These are phyloP conservation scores for Cephus pygmeus DNA, from an alignment of 2,888 invertebrate species.

Conservation along the genomic window DNA sequence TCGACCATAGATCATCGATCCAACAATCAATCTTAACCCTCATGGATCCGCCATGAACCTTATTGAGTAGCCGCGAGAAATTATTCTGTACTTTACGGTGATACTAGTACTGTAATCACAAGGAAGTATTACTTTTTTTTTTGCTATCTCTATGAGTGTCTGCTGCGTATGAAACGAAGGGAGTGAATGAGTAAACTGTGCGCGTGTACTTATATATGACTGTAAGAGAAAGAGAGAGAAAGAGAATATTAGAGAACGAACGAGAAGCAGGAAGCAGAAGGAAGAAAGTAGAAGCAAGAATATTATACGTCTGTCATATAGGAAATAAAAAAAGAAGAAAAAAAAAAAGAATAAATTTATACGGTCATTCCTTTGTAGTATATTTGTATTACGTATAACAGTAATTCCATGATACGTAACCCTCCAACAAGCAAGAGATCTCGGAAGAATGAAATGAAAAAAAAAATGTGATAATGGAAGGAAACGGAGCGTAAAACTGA, in stretches of 20 bases:
- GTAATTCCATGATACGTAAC: too few species aligned
- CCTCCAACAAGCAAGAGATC: too few species aligned
- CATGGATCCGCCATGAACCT: neutral
- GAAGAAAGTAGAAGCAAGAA: conserved; percentile 2
- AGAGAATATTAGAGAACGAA: too few species aligned
- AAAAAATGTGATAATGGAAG: neutral
- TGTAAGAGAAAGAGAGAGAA: neutral
- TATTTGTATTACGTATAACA: too few species aligned
- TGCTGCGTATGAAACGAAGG: neutral
- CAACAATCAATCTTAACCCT: neutral
- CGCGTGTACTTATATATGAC: neutral
- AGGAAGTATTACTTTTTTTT: conserved; percentile 5
- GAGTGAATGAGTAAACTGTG: neutral
- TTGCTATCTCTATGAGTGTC: neutral
- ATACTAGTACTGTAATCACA: conserved; percentile 3
- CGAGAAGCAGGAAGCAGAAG: too few species aligned
- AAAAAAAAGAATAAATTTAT: neutral
- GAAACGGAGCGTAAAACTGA: neutral
- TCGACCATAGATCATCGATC: neutral
- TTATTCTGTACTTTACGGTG: neutral
- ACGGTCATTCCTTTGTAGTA: too few species aligned
- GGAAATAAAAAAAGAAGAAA: neutral
- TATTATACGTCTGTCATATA: conserved; percentile 19
- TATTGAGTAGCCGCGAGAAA: neutral
- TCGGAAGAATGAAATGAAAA: too few species aligned